Evolutionary conservation across 2,888 invertebrate species (phyloP), one percentile per base, ranked within the genome.

Genomic region (Athripsodes cinereus): DNA sequence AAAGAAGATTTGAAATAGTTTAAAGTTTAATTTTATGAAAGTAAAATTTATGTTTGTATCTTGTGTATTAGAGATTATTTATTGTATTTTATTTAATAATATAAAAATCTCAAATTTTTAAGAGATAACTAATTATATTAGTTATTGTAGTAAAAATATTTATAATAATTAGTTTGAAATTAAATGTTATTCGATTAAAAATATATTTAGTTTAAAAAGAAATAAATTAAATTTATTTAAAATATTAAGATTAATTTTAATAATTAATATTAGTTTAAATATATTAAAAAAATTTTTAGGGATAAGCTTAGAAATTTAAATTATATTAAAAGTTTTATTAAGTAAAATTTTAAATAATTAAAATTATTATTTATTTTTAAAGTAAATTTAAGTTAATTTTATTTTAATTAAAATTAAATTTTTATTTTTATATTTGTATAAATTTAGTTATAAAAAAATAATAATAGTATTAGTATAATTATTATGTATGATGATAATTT

Each of bases 1-100:
- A 72, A 71, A 75, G 75, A 81, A 79, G 66, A 74, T 76, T 78
- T 72, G 78, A 79, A 79, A 78, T 69, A 20, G 58, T 61, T 72
- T 67, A 78, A 78, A 75, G 72, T 70, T 63, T 72, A 72, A 70
- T 78, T 67, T 64, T 54, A 26, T 65, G 73, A 82, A 82, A 79
- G 78, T 82, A 72, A 75, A 76, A 81, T 80, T 57, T 75, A 72
- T 80, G 79, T 72, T 71, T 78, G 80, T 86, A 84, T 84, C 84
- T 86, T 86, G 83, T 80, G 85, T 84, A 84, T 85, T 81, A 85
- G 84, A 82, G 81, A 80, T 81, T 78, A 80, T 83, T 78, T 76
- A 85, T 66, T 71, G 75, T 70, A 66, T 58, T 67, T 69, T 48
- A 40, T 69, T 40, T 57, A 64, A 65, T 66, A 69, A 67, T 66